Evolutionary conservation across 2,113 vertebrate genomes (phyloP), one percentile per base, ranked within the genome.

Genomic region (Passerina amoena): DNA sequence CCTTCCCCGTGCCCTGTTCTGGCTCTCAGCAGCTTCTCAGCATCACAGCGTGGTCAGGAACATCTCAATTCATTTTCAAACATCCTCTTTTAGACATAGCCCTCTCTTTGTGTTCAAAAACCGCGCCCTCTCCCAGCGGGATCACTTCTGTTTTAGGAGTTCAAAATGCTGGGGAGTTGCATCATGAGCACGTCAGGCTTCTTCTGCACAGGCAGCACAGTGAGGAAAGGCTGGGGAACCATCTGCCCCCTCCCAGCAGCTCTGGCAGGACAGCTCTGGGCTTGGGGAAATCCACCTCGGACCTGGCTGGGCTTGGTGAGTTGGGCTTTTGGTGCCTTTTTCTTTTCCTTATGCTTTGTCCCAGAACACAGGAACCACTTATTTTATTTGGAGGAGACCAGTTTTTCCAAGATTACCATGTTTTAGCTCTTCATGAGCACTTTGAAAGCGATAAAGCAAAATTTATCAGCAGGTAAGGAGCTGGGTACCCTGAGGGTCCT

Each of bases 61-160:
- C 23, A 7, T 44, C 70, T 92, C 70, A 14, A 27, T 81, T 91
- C 13, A 16, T 12, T 31, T 68, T 65, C 64, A 16, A 35, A 79
- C 76, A 82, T 97, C 93, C 94, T 88, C 86, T 91, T 96, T 95
- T 35, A 64, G 38, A 12, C 9, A 19, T 4, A 37, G 30, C 30
- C 65, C 50, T 66, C 25, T 3, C 35, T 51, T 11, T 19, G 68
- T 18, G 2, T 40, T 71, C 14, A 48, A 25, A 38, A 59, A 1
- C 48, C 21, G 0, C 0, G 0, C 6, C 8, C 16, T 82, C 50
- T 82, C 65, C 80, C 53, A 28, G 19, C 4, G 14, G 73, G 19
- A 53, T 86, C 71, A 63, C 96, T 97, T 97, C 91, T 88, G 64
- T 82, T 92, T 93, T 77, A 28, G 8, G 30, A 48, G 30, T 18